Evolutionary conservation across 2,888 invertebrate genomes (phyloP).

Genomic region (Erannis defoliaria): DNA sequence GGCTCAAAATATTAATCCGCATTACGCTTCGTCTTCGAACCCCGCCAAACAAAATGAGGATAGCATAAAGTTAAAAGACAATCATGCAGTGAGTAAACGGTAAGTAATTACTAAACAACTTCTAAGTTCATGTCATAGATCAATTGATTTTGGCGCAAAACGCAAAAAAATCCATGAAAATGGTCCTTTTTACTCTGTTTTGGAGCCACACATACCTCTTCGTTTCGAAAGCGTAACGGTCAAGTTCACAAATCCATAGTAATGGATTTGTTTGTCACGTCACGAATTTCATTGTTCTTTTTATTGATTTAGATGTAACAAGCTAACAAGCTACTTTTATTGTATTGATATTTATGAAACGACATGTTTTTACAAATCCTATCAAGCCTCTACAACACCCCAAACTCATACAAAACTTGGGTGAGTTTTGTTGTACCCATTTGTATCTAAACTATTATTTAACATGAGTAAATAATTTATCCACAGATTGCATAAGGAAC

Average conservation of each 20-base stretch:
- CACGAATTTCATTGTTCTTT: constrained; percentile 27
- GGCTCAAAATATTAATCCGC: constrained; percentile 96
- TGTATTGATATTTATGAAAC: neutral
- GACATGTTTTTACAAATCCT: neutral
- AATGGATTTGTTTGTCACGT: constrained; percentile 39
- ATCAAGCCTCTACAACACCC: no score
- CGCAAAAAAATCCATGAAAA: neutral
- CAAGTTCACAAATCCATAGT: constrained; percentile 19
- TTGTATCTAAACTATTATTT: neutral
- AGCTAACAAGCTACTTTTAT: neutral
- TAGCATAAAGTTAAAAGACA: constrained; percentile 91
- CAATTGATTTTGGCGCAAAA: neutral
- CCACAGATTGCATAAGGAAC: constrained; percentile 93
- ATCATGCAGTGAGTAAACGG: constrained; percentile 97
- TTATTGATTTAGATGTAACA: constrained; percentile 22
- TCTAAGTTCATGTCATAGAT: constrained; percentile 1
- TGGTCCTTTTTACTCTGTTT: neutral
- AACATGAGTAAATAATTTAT: constrained; percentile 40
- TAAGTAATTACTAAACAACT: constrained; percentile 70
- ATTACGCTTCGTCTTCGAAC: constrained; percentile 90
- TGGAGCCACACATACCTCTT: neutral
- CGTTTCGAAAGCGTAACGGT: constrained; percentile 23
- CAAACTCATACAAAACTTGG: no score
- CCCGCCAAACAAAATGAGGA: constrained; percentile 93
- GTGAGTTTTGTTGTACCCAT: neutral